Evolutionary conservation across 2,113 vertebrate species (phyloP).

Genomic region (Rhegmatorhina hoffmannsi): DNA sequence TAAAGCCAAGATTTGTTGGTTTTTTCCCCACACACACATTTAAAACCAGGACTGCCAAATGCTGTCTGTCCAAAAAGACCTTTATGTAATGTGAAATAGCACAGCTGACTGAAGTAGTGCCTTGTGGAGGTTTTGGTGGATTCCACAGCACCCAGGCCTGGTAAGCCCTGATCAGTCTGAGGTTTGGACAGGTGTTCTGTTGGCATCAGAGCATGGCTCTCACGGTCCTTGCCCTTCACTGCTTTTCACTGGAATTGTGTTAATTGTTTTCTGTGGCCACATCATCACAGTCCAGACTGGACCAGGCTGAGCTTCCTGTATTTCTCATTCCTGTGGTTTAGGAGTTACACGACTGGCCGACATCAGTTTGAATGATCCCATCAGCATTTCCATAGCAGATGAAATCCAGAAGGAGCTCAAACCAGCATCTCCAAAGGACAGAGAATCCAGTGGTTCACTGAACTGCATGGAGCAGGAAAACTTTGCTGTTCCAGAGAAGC

Average conservation of each 20-base stretch:
- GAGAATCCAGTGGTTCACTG: background rate
- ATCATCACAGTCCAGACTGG: background rate
- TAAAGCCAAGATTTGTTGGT: background rate
- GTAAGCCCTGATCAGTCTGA: background rate
- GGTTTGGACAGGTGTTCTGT: background rate
- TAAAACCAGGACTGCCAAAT: background rate
- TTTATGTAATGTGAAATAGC: background rate
- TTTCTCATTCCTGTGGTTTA: slow-evolving; percentile 26
- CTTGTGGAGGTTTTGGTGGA: background rate
- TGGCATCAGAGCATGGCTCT: background rate
- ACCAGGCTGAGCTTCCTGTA: background rate
- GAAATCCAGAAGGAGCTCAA: background rate
- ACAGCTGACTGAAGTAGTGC: background rate
- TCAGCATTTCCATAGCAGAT: slow-evolving; percentile 81
- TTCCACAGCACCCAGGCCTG: background rate
- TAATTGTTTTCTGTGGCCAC: background rate
- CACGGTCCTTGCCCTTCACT: background rate
- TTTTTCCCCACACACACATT: background rate
- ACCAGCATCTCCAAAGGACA: accelerated
- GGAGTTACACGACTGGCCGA: slow-evolving; percentile 84
- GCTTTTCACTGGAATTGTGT: background rate
- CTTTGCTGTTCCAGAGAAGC: slow-evolving; percentile 85
- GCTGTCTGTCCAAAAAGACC: background rate
- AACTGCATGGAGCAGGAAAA: slow-evolving; percentile 46
- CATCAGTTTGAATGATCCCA: slow-evolving; percentile 85